Percentiles rank a stretch among this genome's conserved stretches.
phyloP scores from a whole-genome alignment of 2,113 vertebrate genomes.

The Passerina amoena region DNA sequence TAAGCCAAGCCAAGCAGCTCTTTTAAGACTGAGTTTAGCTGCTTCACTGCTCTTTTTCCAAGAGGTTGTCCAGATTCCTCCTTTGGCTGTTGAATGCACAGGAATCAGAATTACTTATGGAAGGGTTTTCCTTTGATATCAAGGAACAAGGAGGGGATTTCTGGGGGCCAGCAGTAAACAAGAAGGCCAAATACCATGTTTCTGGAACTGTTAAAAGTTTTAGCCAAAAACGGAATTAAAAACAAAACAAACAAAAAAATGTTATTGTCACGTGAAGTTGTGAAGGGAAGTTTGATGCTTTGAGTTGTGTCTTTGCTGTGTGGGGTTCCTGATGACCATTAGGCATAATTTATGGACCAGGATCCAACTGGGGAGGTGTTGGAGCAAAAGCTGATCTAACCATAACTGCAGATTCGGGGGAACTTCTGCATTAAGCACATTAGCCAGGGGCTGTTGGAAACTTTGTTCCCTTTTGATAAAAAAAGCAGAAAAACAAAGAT shows the following conservation, averaged over 20 bases:
- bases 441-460: not conserved
- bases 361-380: not conserved
- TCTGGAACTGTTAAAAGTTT: not conserved
- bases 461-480: not conserved
- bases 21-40: not conserved
- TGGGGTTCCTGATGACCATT: not conserved
- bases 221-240: not conserved
- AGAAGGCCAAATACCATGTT: not conserved
- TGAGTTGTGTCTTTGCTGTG: not conserved
- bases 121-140: not conserved
- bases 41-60: not conserved
- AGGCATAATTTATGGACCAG: accelerated
- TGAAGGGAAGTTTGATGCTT: not conserved
- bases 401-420: not conserved
- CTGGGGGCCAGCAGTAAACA: not conserved
- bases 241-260: not conserved
- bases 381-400: not conserved
- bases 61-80: not conserved
- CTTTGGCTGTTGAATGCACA: not conserved
- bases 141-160: accelerated
- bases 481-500: not conserved
- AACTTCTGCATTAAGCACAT: not conserved
- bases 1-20: accelerated
- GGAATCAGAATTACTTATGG: not conserved
- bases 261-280: not conserved